Base-by-base conservation (phyloP, 2,888 invertebrate species). In the Apamea sordens region DNA sequence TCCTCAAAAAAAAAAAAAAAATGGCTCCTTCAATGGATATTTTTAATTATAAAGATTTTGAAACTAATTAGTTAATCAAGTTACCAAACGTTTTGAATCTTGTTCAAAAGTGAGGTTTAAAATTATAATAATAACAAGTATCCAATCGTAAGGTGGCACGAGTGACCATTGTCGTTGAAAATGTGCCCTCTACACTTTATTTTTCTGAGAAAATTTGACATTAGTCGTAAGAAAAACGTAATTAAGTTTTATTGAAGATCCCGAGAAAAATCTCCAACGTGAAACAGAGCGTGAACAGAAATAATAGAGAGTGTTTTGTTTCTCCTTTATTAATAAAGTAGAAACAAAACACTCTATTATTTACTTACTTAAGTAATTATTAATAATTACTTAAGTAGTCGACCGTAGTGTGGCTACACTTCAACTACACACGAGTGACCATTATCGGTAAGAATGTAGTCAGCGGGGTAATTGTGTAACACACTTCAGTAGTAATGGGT, bases 281-380 rank as follows among this genome's bases (percentile, higher is more conserved):
- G 36, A 61, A 67, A 53, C 24, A 36, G 56, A 10, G 24, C 44
- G 24, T 36, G 18, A 44, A 59, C 28, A 56, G 13, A 63, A 47
- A 71, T 56, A 71, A 36, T 36, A 36, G 5, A 56, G 18, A 18
- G 11, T 4, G 82, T 81, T 85, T 81, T 73, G 82, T 73, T 84
- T 76, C 36, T 36, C 5, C 36, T 36, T 36, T 36, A n/a, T n/a
- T n/a, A n/a, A n/a, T n/a, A n/a, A n/a, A n/a, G n/a, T n/a, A n/a
- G n/a, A n/a, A n/a, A n/a, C n/a, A n/a, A n/a, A n/a, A n/a, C n/a
- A n/a, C n/a, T n/a, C n/a, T n/a, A n/a, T n/a, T n/a, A n/a, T n/a
- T n/a, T n/a, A n/a, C n/a, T n/a, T n/a, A n/a, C n/a, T n/a, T n/a
- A n/a, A n/a, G n/a, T n/a, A n/a, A n/a, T n/a, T n/a, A n/a, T n/a